These are phyloP conservation scores for Cyrtorhinus lividipennis DNA, from an alignment of 1,140 invertebrate species.

Conservation along the genomic window DNA sequence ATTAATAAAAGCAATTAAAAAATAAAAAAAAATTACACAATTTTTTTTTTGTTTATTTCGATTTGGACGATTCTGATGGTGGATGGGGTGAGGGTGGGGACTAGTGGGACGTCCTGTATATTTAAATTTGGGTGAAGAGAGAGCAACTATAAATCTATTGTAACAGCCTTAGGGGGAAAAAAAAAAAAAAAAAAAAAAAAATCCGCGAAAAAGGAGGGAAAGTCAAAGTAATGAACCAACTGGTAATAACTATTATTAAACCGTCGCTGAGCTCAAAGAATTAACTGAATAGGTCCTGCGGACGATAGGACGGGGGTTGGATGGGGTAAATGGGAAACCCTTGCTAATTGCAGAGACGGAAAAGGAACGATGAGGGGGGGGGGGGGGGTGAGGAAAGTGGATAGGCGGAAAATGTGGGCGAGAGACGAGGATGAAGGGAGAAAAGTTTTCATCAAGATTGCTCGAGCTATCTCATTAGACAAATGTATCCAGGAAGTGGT, in stretches of 20 bases:
- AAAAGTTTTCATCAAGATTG: constrained; percentile 10
- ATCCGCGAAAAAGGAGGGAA: no score
- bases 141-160: no score
- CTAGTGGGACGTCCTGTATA: no score
- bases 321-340: constrained; percentile 6
- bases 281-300: constrained; percentile 1
- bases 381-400: no score
- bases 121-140: no score
- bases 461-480: constrained; percentile 2
- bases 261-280: not conserved
- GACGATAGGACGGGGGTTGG: not conserved
- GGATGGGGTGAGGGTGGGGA: not conserved
- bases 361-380: not conserved
- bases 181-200: not conserved
- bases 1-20: no score
- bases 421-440: no score
- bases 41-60: no score
- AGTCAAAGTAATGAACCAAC: constrained; percentile 1
- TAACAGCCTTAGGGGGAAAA: no score
- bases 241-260: constrained; percentile 1
- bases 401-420: not conserved
- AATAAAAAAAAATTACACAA: no score
- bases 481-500: constrained; percentile 2
- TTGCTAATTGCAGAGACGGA: not conserved
- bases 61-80: no score